Base-by-base conservation (phyloP, 2,797 vertebrate species). In the Bradypodion pumilum region DNA sequence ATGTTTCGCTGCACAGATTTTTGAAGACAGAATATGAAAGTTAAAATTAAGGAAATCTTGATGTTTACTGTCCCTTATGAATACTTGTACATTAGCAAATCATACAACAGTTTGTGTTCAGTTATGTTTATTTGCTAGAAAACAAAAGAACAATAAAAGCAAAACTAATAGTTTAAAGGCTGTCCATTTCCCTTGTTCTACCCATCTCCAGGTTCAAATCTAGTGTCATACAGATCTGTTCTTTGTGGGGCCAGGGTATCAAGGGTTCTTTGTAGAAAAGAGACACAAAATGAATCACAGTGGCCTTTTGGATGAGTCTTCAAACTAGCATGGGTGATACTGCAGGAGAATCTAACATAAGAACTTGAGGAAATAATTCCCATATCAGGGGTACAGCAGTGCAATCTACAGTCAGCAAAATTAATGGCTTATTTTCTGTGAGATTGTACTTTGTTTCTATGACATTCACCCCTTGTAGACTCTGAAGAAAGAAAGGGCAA, bases 151-250 rank as follows among this genome's bases (percentile, higher is more conserved):
- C 32, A 52, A 77, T 77, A 81, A 77, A 46, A 85, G 95, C 94
- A 95, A 96, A 95, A 85, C 73, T 35, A 78, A 49, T 92, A 81
- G 81, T 84, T 92, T 85, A 91, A 93, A 44, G 3, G 73, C 25
- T 60, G 16, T 49, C 49, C 66, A 15, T 80, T 49, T 89, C 88
- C 70, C 16, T 66, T 90, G 84, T 56, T 92, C 87, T 77, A 87
- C 65, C 4, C 40, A n/a, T n/a, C 59, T n/a, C 23, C 46, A 49
- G 0, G 5, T 79, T 87, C 44, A 2, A 68, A 73, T 82, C 82
- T 44, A 86, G 29, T 69, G 5, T 40, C 35, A 85, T 69, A 74
- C 82, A 76, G 27, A 90, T 79, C 49, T 81, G 40, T 7, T 81
- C 85, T 4, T 13, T 19, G 40, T 80, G 32, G 72, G 78, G 79